Conservation (phyloP, 2,888 invertebrate species). For the Helobdella robusta region DNA sequence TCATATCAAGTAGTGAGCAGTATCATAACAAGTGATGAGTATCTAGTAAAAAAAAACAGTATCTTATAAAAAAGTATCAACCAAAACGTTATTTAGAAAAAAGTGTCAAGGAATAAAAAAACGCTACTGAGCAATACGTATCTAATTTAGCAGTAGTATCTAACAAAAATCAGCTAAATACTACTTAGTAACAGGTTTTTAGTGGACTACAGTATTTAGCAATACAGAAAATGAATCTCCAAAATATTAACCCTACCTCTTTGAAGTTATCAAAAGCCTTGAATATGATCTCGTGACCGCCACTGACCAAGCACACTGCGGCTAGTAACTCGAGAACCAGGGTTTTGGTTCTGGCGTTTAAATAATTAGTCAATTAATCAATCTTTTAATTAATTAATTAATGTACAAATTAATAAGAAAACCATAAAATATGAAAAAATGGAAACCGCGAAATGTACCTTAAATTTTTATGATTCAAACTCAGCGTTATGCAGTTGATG, state of each 20-base stretch:
- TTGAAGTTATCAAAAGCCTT: constrained; percentile 96
- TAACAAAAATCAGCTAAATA: too few species aligned
- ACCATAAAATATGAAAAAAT: neutral
- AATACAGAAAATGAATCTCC: too few species aligned
- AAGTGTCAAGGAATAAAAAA: too few species aligned
- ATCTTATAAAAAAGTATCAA: too few species aligned
- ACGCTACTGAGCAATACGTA: too few species aligned
- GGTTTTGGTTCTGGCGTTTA: constrained; percentile 72
- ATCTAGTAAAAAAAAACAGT: too few species aligned
- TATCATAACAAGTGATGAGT: too few species aligned
- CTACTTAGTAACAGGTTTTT: too few species aligned
- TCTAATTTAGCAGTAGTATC: too few species aligned
- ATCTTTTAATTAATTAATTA: constrained; percentile 11
- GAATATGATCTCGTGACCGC: constrained; percentile 95
- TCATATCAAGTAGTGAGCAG: too few species aligned
- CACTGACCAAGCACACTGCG: constrained; percentile 94
- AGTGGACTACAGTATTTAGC: too few species aligned
- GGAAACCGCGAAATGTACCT: constrained; percentile 50
- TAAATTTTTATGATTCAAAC: constrained; percentile 88
- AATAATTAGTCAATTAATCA: neutral
- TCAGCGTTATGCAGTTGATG: constrained; percentile 93
- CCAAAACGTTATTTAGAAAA: too few species aligned
- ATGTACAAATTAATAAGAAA: neutral
- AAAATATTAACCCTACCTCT: constrained; percentile 61
- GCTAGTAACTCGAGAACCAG: constrained; percentile 89